Evolutionary conservation across 2,888 invertebrate genomes (phyloP), one percentile per base, ranked within the genome.

Genomic region (Dryobota labecula): DNA sequence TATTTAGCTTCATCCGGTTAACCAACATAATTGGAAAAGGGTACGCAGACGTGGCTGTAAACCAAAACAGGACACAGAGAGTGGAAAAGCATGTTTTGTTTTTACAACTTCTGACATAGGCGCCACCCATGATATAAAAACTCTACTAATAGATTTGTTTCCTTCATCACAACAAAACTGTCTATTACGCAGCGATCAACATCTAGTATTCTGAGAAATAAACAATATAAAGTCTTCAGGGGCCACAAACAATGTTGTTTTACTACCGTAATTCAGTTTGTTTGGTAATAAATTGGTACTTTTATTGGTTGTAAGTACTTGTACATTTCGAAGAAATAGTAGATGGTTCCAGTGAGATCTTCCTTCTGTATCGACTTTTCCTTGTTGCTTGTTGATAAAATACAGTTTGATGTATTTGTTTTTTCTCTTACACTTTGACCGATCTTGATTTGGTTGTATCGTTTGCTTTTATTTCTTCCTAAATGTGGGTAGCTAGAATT

Each of bases 261-360:
- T 72, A 78, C 38, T 15, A 49, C 53, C 2, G 78, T 54, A 38
- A 77, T 66, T 77, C 65, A 63, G 73, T 77, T 66, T 71, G 57
- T 76, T 78, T 54, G 56, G 51, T 41, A 57, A 72, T 72, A 77
- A 72, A 77, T 51, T 27, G 45, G 43, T 63, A n/a, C n/a, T n/a
- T n/a, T n/a, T n/a, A n/a, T n/a, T n/a, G n/a, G n/a, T n/a, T 54
- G 61, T 65, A 53, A 78, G 58, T 45, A 73, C 43, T 72, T n/a
- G 27, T 54, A n/a, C 45, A 20, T 58, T 77, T 67, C 67, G 27
- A n/a, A 41, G 73, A 73, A 77, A 64, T 43, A n/a, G 49, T 41
- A 11, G 11, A 71, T 41, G 38, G n/a, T 67, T 67, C 13, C 20
- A 20, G 30, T 24, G 27, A 60, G n/a, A 27, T 62, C 53, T 60